Evolutionary conservation across 37 sponge, comb jelly and placozoan species (phyloP), one percentile per base, ranked within the genome.

Genomic region (Lycopodina hypogea): DNA sequence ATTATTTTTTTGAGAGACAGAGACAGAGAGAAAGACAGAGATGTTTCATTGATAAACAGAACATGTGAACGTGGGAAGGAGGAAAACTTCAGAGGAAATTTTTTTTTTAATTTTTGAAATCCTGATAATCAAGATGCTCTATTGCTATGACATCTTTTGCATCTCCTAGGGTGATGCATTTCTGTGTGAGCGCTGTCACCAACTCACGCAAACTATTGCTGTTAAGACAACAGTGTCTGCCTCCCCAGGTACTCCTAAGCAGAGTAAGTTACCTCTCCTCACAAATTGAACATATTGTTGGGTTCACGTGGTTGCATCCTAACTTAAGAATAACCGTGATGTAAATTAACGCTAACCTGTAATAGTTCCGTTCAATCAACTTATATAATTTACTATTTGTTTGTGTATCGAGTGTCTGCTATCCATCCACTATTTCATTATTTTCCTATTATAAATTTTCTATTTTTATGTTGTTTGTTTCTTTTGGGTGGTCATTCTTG

Each of bases 131-230:
- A n/a, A n/a, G n/a, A n/a, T n/a, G n/a, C n/a, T n/a, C 28, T 29
- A 8, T 36, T 67, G 37, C 29, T 66, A 36, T 66, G 3, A 34
- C 37, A 34, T 30, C 26, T 58, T 21, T 6, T 3, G 14, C 26
- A 28, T 30, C 37, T 42, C 18, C 41, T 67, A 91, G 92, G 85
- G 88, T 36, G 92, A 92, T 51, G 73, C 75, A n/a, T 92, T 92
- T 60, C 71, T 92, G n/a, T 92, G 92, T 80, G 92, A 92, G 45
- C 62, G 67, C 0, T 86, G 86, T 57, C 87, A 87, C 73, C 77
- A 84, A 37, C n/a, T 81, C 14, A 42, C 82, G 1, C 41, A 56
- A 4, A 59, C 59, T 34, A 28, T 36, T 24, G 26, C 40, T 33
- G 82, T 41, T 3, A 66, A 50, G 21, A 29, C 53, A 26, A 21